Percentiles rank a stretch among this genome's conserved stretches.
phyloP scores from a whole-genome alignment of 1,140 invertebrate species.

The Apis florea region DNA sequence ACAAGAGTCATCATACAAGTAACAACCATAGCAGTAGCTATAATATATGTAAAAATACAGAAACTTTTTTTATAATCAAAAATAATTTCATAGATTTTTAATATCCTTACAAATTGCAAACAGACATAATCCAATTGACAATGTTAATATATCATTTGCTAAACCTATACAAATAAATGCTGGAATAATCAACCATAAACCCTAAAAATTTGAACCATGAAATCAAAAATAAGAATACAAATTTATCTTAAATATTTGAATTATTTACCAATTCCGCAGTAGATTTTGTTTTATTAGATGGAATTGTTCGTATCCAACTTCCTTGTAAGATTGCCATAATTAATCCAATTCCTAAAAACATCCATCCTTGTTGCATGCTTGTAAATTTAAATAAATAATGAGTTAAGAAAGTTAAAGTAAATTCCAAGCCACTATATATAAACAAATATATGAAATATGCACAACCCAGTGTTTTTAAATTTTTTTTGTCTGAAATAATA shows the following conservation, averaged over 20 bases:
- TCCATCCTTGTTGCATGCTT: constrained; percentile 98
- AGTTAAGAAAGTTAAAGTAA: constrained; percentile 98
- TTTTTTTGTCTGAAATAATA: constrained; percentile 81
- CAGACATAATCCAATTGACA: constrained; percentile 92
- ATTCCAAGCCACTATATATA: constrained; percentile 98
- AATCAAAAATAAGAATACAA: constrained; percentile 3
- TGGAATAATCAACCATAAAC: constrained; percentile 92
- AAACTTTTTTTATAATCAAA: neutral
- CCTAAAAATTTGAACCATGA: constrained; percentile 79
- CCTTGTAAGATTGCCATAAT: constrained; percentile 97
- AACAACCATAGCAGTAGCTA: constrained; percentile 96
- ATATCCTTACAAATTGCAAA: constrained; percentile 93
- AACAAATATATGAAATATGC: constrained; percentile 98
- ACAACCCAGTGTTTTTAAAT: constrained; percentile 88
- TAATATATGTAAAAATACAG: constrained; percentile 39
- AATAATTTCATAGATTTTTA: constrained; percentile 22
- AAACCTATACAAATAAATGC: constrained; percentile 94
- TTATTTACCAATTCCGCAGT: constrained; percentile 84
- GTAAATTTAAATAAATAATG: constrained; percentile 95
- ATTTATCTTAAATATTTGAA: constrained; percentile 28
- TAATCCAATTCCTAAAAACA: constrained; percentile 96
- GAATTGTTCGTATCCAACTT: constrained; percentile 90
- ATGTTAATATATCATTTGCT: constrained; percentile 80
- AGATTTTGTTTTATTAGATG: constrained; percentile 87
- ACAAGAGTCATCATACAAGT: constrained; percentile 96